Evolutionary conservation across 1,140 invertebrate species (phyloP).

Genomic region (Drosophila malerkotliana): DNA sequence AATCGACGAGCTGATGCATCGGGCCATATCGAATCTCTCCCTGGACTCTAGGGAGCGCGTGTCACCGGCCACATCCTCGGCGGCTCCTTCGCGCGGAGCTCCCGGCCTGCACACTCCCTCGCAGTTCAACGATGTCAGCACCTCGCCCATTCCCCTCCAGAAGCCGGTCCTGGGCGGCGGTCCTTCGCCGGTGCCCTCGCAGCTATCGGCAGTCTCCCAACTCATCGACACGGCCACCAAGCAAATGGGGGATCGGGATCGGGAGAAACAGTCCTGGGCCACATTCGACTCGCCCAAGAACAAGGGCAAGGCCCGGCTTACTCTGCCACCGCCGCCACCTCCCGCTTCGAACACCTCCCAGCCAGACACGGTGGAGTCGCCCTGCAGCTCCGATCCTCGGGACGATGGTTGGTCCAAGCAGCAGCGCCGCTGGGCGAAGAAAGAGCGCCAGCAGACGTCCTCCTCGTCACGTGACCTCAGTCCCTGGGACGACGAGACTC

Average conservation of each 20-base stretch:
- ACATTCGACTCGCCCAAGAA: constrained; percentile 82
- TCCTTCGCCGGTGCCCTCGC: constrained; percentile 82
- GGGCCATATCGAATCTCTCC: constrained; percentile 82
- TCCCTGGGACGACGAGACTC: constrained; percentile 88
- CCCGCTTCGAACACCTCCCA: constrained; percentile 81
- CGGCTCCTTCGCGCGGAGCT: constrained; percentile 42
- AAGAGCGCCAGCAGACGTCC: constrained; percentile 85
- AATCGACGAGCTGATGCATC: constrained; percentile 83
- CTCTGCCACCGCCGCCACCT: constrained; percentile 64
- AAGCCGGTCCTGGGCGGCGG: constrained; percentile 53
- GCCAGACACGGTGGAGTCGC: constrained; percentile 86
- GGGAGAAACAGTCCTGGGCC: constrained; percentile 80
- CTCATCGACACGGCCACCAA: constrained; percentile 78
- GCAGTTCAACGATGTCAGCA: constrained; percentile 82
- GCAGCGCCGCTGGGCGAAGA: constrained; percentile 77
- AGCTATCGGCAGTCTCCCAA: constrained; percentile 75
- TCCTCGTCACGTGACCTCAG: constrained; percentile 89
- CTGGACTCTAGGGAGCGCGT: constrained; percentile 77
- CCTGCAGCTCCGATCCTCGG: constrained; percentile 91
- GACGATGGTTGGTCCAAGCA: constrained; percentile 84
- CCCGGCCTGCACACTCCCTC: constrained; percentile 50
- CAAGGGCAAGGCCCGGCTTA: constrained; percentile 60
- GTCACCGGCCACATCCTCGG: constrained; percentile 70
- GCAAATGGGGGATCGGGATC: constrained; percentile 58
- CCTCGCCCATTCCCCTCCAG: constrained; percentile 79